These are phyloP conservation scores for Grammomys dolichurus DNA, from an alignment of 2,113 vertebrate genomes.

Conservation along the genomic window DNA sequence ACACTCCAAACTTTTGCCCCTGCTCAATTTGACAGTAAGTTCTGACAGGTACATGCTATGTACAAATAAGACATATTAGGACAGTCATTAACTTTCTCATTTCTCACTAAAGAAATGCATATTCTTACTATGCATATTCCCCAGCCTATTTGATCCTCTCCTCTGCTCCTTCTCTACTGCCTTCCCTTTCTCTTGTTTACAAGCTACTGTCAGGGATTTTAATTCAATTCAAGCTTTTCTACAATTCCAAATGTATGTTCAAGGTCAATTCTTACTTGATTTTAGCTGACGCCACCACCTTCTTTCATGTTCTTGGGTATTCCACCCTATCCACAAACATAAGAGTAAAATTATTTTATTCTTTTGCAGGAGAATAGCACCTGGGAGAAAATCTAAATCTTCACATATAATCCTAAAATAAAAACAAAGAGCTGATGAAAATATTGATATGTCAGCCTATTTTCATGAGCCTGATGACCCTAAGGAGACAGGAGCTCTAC, in stretches of 20 bases:
- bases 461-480: not conserved
- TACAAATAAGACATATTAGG: not conserved
- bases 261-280: not conserved
- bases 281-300: not conserved
- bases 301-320: not conserved
- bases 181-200: not conserved
- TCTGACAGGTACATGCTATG: not conserved
- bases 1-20: not conserved
- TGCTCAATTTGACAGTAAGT: not conserved
- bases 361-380: not conserved
- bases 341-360: not conserved
- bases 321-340: not conserved
- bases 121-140: too few relatives aligned
- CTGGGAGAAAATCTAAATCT: not conserved
- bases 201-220: not conserved
- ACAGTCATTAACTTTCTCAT: not conserved
- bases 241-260: not conserved
- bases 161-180: not conserved
- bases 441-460: not conserved
- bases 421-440: not conserved
- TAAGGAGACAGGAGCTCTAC: not conserved
- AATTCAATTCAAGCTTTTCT: not conserved
- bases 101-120: not conserved
- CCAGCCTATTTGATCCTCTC: accelerated
- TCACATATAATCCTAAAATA: not conserved